These are phyloP conservation scores for Cepphus grylle DNA, from an alignment of 2,113 vertebrate species.

Conservation along the genomic window DNA sequence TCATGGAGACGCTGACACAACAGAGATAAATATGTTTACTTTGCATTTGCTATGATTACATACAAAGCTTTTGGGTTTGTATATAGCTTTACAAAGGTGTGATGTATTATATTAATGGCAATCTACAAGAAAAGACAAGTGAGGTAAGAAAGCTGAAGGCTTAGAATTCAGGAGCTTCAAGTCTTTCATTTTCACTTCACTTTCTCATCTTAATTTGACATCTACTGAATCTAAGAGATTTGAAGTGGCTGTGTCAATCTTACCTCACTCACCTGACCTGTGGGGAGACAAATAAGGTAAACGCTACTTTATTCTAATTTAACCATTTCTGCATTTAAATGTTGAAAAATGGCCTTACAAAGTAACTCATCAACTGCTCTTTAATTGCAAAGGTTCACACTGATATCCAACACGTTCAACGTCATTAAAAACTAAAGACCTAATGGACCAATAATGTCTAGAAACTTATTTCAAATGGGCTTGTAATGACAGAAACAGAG, in stretches of 20 bases:
- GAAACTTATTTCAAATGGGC: not conserved
- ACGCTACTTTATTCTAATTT: not conserved
- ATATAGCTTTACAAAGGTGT: not conserved
- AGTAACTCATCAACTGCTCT: not conserved
- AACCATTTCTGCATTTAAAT: not conserved
- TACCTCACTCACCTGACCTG: not conserved
- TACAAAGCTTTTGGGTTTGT: not conserved
- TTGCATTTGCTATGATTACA: not conserved
- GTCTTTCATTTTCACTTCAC: not conserved
- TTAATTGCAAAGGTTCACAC: not conserved
- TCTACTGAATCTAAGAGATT: not conserved
- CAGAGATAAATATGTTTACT: accelerated
- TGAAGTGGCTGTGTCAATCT: not conserved
- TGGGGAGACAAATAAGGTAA: not conserved
- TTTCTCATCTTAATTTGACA: not conserved
- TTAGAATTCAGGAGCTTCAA: not conserved
- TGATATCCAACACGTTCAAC: not conserved
- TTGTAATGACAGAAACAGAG: not conserved
- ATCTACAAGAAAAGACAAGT: not conserved
- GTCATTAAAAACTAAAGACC: not conserved
- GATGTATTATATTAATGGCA: too few species aligned
- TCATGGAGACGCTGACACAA: not conserved
- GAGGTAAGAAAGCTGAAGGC: not conserved
- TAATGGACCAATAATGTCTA: not conserved
- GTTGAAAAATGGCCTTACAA: not conserved